These are phyloP conservation scores for Acromyrmex charruanus DNA, from an alignment of 1,140 invertebrate genomes.

Conservation along the genomic window DNA sequence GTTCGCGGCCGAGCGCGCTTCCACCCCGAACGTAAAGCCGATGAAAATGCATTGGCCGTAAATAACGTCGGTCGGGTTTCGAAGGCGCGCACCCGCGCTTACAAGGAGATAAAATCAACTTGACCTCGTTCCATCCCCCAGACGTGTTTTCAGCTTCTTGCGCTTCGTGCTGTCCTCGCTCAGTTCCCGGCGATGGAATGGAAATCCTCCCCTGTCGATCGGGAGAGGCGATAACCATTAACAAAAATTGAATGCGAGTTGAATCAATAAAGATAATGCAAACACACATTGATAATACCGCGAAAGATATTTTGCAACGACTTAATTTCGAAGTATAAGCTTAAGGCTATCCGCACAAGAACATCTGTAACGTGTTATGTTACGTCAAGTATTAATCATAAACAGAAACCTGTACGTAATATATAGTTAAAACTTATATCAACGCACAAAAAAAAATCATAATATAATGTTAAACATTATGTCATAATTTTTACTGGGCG, in stretches of 20 bases:
- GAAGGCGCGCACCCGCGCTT: constrained; percentile 63
- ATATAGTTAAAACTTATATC: too few species aligned
- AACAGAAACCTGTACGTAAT: too few species aligned
- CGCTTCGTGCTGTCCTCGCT: constrained; percentile 35
- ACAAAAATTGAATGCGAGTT: constrained; percentile 11
- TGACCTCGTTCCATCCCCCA: constrained; percentile 80
- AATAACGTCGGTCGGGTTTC: constrained; percentile 79
- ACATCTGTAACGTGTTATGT: too few species aligned
- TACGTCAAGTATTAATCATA: too few species aligned
- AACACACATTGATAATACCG: neutral
- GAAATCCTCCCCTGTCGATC: constrained; percentile 24
- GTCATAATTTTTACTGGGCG: too few species aligned
- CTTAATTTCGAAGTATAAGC: neutral
- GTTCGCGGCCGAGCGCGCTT: constrained; percentile 43
- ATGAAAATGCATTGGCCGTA: constrained; percentile 77
- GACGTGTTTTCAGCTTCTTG: constrained; percentile 37
- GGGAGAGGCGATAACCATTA: constrained; percentile 4
- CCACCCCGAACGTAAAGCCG: constrained; percentile 49
- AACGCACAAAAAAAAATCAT: too few species aligned
- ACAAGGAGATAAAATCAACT: constrained; percentile 80
- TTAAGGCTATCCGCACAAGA: too few species aligned
- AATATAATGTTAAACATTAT: too few species aligned
- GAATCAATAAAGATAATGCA: constrained; percentile 26
- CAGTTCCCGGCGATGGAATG: neutral
- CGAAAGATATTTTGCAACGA: neutral